Evolutionary conservation across 2,797 vertebrate genomes (phyloP), one percentile per base, ranked within the genome.

Genomic region (Liparis tanakae): DNA sequence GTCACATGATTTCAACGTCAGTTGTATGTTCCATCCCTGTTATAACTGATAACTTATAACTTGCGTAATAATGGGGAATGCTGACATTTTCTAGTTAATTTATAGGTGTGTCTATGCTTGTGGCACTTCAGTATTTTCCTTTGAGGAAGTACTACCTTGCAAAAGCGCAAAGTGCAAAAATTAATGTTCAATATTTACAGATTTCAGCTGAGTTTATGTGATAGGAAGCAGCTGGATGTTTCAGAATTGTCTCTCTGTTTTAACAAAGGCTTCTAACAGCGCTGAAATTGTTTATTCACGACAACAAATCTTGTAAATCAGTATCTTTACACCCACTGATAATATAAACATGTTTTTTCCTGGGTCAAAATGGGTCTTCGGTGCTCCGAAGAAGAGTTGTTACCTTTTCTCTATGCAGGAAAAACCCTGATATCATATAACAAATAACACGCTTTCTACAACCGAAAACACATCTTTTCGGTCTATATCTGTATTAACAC

Each of bases 1-100:
- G 81, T 84, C 18, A 10, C 14, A 22, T 25, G 37, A 56, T 81
- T 73, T 75, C 39, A 57, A 77, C 75, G 17, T 22, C 12, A 20
- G 48, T 67, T 66, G 63, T 74, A 76, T 55, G 33, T 17, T 55
- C 57, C 4, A 30, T 30, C 79, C 53, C 82, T 88, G 82, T 81
- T 9, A 3, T 30, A 55, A 14, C 83, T 85, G 87, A 86, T 89
- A 89, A 87, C 58, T 66, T 66, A 62, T 7, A 36, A 25, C 30
- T n/a, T 72, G 60, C 1, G 3, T 59, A 70, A 5, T 74, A 44
- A 57, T 7, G 53, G 79, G 80, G 61, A 48, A n/a, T 59, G 55
- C 44, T 62, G 37, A 64, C 63, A 64, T 63, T 5, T 8, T 44
- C n/a, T 22, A 2, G 53, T 55, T 25, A 15, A 43, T 48, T 43